Evolutionary conservation across 2,888 invertebrate species (phyloP).

Genomic region (Ennomos fuscantarius): DNA sequence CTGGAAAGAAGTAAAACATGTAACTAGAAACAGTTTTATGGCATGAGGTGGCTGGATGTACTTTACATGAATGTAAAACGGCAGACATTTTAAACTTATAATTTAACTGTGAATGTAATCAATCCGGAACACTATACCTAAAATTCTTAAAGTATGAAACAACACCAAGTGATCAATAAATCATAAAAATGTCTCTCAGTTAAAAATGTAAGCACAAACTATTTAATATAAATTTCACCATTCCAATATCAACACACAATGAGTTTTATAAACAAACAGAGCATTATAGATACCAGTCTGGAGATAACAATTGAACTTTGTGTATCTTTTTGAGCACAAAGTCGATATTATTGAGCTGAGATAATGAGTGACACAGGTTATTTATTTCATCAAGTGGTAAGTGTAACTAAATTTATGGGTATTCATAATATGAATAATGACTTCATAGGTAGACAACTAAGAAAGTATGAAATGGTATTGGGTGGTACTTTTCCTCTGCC

Average conservation of each 20-base stretch:
- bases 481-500: too few relatives aligned
- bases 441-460: neutral
- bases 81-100: conserved; percentile 1
- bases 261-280: conserved; percentile 26
- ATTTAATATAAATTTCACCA: conserved; percentile 12
- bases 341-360: conserved; percentile 12
- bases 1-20: conserved; percentile 24
- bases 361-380: neutral
- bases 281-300: conserved; percentile 25
- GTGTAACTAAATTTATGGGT: too few relatives aligned
- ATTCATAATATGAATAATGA: too few relatives aligned
- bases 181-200: too few relatives aligned
- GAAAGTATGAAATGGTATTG: too few relatives aligned
- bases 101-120: too few relatives aligned
- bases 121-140: too few relatives aligned
- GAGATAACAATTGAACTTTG: conserved; percentile 38
- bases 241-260: conserved; percentile 12
- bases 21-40: neutral
- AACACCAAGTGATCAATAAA: too few relatives aligned
- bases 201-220: conserved; percentile 10
- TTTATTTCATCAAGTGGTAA: too few relatives aligned
- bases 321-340: conserved; percentile 22
- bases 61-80: conserved; percentile 4
- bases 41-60: too few relatives aligned
- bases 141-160: too few relatives aligned